Evolutionary conservation across 2,888 invertebrate genomes (phyloP).

Genomic region (Panzeria rudis): DNA sequence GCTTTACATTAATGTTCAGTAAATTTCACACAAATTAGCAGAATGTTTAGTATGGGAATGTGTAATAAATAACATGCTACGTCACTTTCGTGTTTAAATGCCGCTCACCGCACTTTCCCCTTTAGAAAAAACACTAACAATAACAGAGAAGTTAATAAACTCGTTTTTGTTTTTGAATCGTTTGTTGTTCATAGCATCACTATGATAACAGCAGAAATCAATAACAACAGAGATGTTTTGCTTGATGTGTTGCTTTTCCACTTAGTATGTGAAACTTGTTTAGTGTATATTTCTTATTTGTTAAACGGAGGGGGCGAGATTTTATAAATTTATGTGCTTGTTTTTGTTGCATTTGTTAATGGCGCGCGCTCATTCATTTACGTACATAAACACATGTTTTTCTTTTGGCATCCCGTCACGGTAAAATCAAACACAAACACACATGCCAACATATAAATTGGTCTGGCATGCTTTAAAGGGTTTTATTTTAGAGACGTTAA

Average conservation of each 20-base stretch:
- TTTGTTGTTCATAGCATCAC: constrained; percentile 6
- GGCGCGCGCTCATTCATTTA: constrained; percentile 54
- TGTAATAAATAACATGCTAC: constrained; percentile 54
- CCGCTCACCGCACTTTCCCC: not conserved
- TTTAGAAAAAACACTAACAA: not conserved
- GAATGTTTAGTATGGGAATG: constrained; percentile 57
- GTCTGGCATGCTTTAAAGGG: constrained; percentile 30
- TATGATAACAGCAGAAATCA: constrained; percentile 4
- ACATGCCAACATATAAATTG: not conserved
- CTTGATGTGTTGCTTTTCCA: constrained; percentile 11
- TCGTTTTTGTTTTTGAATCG: not conserved
- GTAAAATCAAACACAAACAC: not conserved
- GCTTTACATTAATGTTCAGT: constrained; percentile 36
- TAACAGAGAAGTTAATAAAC: constrained; percentile 27
- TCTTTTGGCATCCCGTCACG: constrained; percentile 43
- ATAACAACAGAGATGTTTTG: constrained; percentile 57
- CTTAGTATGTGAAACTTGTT: constrained; percentile 1
- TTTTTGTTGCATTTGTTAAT: constrained; percentile 37
- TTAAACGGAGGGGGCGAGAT: constrained; percentile 11
- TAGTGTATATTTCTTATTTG: constrained; percentile 2
- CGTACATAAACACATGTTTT: constrained; percentile 62
- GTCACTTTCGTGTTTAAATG: constrained; percentile 40
- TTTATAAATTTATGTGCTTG: not conserved
- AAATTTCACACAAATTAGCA: constrained; percentile 1
- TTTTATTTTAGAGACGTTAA: constrained; percentile 25